A percentile compares a stretch with the other conserved stretches of the same genome.
phyloP scores from a whole-genome alignment of 2,888 invertebrate genomes.

The Drosophila trichaetosa region DNA sequence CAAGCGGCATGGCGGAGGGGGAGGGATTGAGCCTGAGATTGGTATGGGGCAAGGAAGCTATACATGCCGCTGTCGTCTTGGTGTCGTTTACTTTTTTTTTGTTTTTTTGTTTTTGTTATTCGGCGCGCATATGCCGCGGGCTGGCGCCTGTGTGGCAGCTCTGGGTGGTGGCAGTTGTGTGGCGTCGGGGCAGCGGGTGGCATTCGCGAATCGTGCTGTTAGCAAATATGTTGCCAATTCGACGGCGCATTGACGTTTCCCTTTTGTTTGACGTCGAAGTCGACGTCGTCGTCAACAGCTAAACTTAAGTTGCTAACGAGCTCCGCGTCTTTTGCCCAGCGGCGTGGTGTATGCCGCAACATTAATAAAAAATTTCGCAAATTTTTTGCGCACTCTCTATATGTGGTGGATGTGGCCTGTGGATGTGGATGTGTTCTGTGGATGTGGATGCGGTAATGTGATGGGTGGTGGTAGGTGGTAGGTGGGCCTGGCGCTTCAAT shows the following conservation, averaged over 20 bases:
- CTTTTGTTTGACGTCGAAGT: conserved; percentile 59
- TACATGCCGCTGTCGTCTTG: conserved; percentile 50
- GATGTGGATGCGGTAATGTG: conserved; percentile 31
- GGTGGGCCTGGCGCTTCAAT: conserved; percentile 11
- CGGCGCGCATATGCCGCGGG: conserved; percentile 67
- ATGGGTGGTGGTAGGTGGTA: conserved; percentile 1
- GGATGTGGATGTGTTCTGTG: conserved; percentile 7
- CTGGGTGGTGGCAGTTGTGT: conserved; percentile 8
- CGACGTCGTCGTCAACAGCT: conserved; percentile 65
- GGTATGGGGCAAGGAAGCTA: conserved; percentile 33
- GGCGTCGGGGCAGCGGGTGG: conserved; percentile 13
- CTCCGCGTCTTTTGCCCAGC: conserved; percentile 67
- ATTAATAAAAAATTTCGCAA: conserved; percentile 67
- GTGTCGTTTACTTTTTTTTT: conserved; percentile 6
- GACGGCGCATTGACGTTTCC: conserved; percentile 75
- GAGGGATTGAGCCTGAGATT: not conserved
- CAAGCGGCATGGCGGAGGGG: conserved; percentile 49
- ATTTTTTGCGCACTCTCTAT: conserved; percentile 50
- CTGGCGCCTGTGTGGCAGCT: conserved; percentile 38
- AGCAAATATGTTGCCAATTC: conserved; percentile 84
- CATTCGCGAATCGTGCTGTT: conserved; percentile 66
- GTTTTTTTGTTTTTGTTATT: conserved; percentile 7
- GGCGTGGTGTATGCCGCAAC: conserved; percentile 71
- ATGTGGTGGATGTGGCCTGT: not conserved
- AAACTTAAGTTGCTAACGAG: conserved; percentile 82